A percentile compares a stretch with the other conserved stretches of the same genome.
These are phyloP conservation scores for Dasyprocta punctata DNA, from an alignment of 2,113 vertebrate species.

Conservation along the genomic window DNA sequence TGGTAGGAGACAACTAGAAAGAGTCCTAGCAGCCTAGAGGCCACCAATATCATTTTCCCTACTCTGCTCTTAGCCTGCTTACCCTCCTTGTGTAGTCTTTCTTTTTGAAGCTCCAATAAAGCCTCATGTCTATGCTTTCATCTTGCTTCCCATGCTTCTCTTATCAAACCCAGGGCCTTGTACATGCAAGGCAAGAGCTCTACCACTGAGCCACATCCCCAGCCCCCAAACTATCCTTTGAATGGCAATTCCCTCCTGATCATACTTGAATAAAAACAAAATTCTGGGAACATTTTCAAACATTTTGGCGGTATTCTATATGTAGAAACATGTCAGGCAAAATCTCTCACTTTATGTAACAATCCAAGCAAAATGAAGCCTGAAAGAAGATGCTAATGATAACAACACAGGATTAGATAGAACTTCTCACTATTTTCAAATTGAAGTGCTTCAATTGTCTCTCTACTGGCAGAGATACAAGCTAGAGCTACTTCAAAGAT, in stretches of 20 bases:
- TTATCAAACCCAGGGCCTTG: neutral
- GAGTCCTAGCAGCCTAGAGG: neutral
- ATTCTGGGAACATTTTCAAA: neutral
- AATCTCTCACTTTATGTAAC: neutral
- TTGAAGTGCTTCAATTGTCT: neutral
- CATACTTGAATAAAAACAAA: slow-evolving; percentile 19
- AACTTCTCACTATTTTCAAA: neutral
- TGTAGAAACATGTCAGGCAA: neutral
- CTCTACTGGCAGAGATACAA: neutral
- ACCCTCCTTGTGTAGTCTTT: neutral
- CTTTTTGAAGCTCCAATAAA: neutral
- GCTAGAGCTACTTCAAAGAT: neutral
- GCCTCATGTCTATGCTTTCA: neutral
- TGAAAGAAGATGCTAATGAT: neutral
- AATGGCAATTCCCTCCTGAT: neutral
- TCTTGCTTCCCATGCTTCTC: neutral
- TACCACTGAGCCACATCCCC: neutral
- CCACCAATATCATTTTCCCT: neutral
- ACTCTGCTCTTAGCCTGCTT: neutral
- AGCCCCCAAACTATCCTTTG: neutral
- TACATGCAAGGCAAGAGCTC: neutral
- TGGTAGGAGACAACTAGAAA: neutral
- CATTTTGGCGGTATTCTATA: neutral
- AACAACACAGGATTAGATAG: neutral
- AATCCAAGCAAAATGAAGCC: slow-evolving; percentile 22